Conservation (phyloP, 2,797 vertebrate genomes). For the Sebastes ruberrimus region DNA sequence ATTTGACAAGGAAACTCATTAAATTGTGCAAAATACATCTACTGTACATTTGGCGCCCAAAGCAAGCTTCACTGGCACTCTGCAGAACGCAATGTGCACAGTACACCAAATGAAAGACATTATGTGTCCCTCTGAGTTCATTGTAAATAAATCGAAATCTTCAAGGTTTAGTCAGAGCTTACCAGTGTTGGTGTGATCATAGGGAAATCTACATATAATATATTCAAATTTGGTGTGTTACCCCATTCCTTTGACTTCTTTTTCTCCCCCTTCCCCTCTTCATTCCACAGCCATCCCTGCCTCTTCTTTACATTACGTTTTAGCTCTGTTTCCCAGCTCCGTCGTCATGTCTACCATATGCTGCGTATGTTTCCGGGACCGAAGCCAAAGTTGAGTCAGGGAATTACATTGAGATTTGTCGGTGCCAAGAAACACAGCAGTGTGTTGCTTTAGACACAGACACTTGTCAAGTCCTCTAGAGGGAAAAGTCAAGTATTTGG, state of each 20-base stretch:
- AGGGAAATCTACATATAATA: neutral
- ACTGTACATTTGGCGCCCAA: slow-evolving; percentile 1
- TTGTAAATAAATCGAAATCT: neutral
- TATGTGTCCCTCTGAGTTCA: neutral
- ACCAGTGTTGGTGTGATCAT: neutral
- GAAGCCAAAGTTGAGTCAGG: slow-evolving; percentile 63
- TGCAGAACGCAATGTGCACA: neutral
- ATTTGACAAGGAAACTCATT: slow-evolving; percentile 3
- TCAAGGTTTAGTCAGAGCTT: neutral
- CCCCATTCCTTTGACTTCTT: neutral
- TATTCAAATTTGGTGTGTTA: neutral
- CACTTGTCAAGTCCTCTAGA: slow-evolving; percentile 45
- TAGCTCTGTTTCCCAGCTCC: slow-evolving; percentile 11
- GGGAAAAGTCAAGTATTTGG: slow-evolving; percentile 51
- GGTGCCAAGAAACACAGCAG: slow-evolving; percentile 65
- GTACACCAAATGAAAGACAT: neutral
- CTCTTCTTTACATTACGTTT: neutral
- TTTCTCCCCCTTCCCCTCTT: neutral
- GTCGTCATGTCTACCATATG: slow-evolving; percentile 60
- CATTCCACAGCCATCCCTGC: neutral
- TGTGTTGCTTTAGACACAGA: slow-evolving; percentile 47
- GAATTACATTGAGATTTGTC: slow-evolving; percentile 57
- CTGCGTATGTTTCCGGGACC: slow-evolving; percentile 61
- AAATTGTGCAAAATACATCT: neutral
- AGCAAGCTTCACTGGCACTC: neutral